Evolutionary conservation across 2,113 vertebrate genomes (phyloP).

Genomic region (Takifugu bimaculatus): DNA sequence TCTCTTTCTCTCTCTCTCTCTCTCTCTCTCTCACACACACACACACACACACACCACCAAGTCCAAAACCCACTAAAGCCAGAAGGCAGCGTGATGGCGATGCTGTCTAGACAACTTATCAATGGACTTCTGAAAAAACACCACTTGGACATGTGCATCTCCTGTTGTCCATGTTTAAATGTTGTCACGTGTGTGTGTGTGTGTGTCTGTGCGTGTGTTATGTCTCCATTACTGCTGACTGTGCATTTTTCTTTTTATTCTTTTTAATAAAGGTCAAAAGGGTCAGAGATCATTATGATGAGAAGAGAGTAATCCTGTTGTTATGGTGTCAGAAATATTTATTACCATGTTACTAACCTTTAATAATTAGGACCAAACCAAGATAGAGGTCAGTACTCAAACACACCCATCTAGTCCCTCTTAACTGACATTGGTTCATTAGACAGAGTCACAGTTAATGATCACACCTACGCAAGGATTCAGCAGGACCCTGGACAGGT

Average conservation of each 20-base stretch:
- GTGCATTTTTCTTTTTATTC: constrained; percentile 39
- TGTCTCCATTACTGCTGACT: constrained; percentile 45
- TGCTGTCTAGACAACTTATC: constrained; percentile 53
- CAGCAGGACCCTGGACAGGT: no score
- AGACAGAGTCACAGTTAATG: no score
- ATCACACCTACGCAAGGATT: no score
- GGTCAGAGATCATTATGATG: constrained; percentile 43
- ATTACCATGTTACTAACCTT: no score
- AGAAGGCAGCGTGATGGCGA: constrained; percentile 38
- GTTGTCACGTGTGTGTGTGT: neutral
- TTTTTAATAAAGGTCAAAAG: constrained; percentile 43
- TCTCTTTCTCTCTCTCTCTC: no score
- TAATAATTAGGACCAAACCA: no score
- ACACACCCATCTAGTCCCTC: no score
- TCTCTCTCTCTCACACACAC: no score
- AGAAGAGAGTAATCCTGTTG: neutral
- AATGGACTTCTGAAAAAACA: constrained; percentile 19
- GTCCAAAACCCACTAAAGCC: constrained; percentile 22
- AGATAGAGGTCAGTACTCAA: no score
- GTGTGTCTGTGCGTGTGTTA: constrained; percentile 8
- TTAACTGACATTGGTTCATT: no score
- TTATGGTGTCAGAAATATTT: no score
- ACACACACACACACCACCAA: neutral
- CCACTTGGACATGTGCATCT: neutral
- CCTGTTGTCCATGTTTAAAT: no score